Evolutionary conservation across 2,888 invertebrate species (phyloP), one percentile per base, ranked within the genome.

Genomic region (Camponotus fellah): DNA sequence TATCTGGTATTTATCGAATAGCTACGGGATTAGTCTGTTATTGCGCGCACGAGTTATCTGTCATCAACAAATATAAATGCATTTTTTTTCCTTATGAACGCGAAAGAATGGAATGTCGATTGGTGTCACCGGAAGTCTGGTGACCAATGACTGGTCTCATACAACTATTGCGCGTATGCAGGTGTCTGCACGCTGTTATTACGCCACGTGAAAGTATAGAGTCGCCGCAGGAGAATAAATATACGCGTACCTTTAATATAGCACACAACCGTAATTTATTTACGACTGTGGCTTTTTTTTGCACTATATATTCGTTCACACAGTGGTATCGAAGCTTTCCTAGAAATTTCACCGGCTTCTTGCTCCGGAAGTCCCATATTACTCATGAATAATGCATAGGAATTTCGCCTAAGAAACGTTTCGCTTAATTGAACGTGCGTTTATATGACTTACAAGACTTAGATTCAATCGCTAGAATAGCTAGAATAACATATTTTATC

Each of bases 21-120:
- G 49, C 86, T 82, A 86, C 87, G 86, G 92, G 91, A 93, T 92
- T 92, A 92, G 85, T 89, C 86, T 85, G 91, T 92, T 92, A 91
- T 92, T 92, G 90, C 90, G 32, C 56, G 37, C 10, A 53, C 71
- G 75, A 74, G 82, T 87, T 90, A 91, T 91, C 89, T 88, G 77
- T 82, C 71, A 90, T 90, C 87, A 88, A 88, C 81, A 92, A 92
- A 92, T 87, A 91, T 46, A 60, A 86, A 85, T 77, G 86, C 82
- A 86, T 84, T 89, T 84, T 88, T 26, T 85, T 86, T 90, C 87
- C 86, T 17, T 79, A 65, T 82, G 84, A 86, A 89, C 85, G 66
- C 43, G 82, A 90, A 89, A 89, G 91, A 92, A 91, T 86, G 91
- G 90, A 91, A 91, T 90, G 88, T 49, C 86, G 88, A 88, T 87